Evolutionary conservation across 2,888 invertebrate species (phyloP), one percentile per base, ranked within the genome.

Genomic region (Patella depressa): DNA sequence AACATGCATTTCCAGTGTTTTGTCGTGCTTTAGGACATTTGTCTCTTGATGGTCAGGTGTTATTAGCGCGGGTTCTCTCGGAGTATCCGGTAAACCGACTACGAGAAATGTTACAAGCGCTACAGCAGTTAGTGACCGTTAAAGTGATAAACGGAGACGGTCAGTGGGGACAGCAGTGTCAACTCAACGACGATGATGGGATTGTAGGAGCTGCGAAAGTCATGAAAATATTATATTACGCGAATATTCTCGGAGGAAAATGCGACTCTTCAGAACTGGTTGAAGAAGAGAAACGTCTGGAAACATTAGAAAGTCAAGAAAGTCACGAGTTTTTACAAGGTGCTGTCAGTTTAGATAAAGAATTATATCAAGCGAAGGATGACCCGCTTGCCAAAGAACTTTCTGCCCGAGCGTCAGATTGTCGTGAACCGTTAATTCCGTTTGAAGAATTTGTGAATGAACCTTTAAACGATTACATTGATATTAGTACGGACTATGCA

Each of bases 391-490:
- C 95, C 81, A 88, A 90, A 81, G 95, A 95, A 92, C 93, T 98
- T 88, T 94, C 94, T 85, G 93, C 96, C 84, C 94, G 95, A 88
- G 94, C 95, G 34, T 92, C 96, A 88, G 96, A 98, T 90, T 95
- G 96, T 90, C 94, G 97, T 73, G 94, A 94, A 89, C 97, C 98
- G 59, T 94, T 94, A 87, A 93, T 98, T 90, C 94, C 96, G 78
- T 96, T 96, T 89, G 95, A 95, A 82, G 97, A 98, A 88, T 98
- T 98, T 93, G 97, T 98, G 92, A 98, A 98, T 91, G 98, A 98
- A 91, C 95, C 96, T 0, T 93, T 98, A 73, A 97, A 97, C 92
- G 97, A 98, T 91, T 95, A 95, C 78, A 95, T 98, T 81, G 97
- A 97, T 93, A 97, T 98, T 96, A 97, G 97, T 91, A 95, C 95